These are phyloP conservation scores for Drosophila saltans DNA, from an alignment of 1,140 invertebrate genomes.

Conservation along the genomic window DNA sequence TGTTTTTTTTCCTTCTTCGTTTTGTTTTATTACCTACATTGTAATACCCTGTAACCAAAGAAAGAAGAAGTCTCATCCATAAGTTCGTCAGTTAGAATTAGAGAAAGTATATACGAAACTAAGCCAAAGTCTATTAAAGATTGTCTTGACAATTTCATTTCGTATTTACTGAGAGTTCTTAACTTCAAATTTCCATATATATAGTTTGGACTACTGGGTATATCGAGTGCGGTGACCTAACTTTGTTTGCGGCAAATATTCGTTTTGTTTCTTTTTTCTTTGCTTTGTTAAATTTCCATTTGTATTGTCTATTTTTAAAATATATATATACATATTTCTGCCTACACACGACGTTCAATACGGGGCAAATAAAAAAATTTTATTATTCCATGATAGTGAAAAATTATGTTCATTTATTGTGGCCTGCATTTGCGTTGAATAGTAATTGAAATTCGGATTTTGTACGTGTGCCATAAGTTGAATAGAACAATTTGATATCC, in stretches of 20 bases:
- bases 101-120: too few relatives aligned
- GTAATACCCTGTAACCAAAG: background rate
- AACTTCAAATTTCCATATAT: too few relatives aligned
- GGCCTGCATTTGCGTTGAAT: slow-evolving; percentile 14
- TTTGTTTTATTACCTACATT: slow-evolving; percentile 10
- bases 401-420: slow-evolving; percentile 47
- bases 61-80: too few relatives aligned
- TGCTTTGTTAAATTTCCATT: slow-evolving; percentile 21
- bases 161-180: too few relatives aligned
- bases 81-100: too few relatives aligned
- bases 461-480: background rate
- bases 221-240: slow-evolving; percentile 22
- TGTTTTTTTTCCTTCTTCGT: slow-evolving; percentile 19
- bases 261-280: slow-evolving; percentile 12
- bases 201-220: background rate
- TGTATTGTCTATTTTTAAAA: slow-evolving; percentile 50
- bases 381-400: slow-evolving; percentile 42
- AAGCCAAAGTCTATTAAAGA: too few relatives aligned
- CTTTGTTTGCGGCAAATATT: slow-evolving; percentile 13
- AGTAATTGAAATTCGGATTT: slow-evolving; percentile 2
- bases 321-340: background rate
- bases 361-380: slow-evolving; percentile 12
- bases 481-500: slow-evolving; percentile 2
- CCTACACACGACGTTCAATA: slow-evolving; percentile 4
- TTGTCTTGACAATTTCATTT: too few relatives aligned